Percentiles rank a stretch among this genome's conserved stretches.
Evolutionary conservation across 2,888 invertebrate genomes (phyloP).

Genomic region (Trissonchulus latispiculum): DNA sequence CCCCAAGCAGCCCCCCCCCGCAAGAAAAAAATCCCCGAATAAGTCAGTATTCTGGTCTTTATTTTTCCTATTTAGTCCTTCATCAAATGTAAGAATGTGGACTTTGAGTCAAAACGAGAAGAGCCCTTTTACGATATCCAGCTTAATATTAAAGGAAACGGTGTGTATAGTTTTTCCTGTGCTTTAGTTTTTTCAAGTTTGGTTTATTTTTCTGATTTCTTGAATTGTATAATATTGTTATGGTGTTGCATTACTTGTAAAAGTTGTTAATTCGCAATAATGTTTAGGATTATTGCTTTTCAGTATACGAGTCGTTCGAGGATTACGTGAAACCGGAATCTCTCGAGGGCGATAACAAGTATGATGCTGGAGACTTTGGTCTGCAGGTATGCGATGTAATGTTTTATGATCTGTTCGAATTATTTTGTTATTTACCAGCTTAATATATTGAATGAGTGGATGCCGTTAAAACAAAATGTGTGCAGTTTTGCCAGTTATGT

Average conservation of each 20-base stretch:
- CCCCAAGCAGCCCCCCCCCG: too few species aligned
- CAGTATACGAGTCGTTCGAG: conserved; percentile 84
- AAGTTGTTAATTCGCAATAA: too few species aligned
- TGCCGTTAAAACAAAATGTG: too few species aligned
- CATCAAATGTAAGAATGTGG: conserved; percentile 93
- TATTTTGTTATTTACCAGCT: conserved; percentile 2
- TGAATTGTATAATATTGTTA: conserved; percentile 5
- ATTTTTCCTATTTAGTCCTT: conserved; percentile 75
- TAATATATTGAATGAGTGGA: neutral
- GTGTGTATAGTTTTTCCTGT: too few species aligned
- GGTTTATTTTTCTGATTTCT: conserved; percentile 11
- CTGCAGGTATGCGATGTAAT: conserved; percentile 54
- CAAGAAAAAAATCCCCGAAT: too few species aligned
- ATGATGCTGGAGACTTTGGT: conserved; percentile 94
- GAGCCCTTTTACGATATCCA: conserved; percentile 99
- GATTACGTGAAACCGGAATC: conserved; percentile 90
- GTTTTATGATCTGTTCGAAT: neutral
- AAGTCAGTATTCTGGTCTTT: too few species aligned
- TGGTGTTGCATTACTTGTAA: neutral
- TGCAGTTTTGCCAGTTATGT: too few species aligned
- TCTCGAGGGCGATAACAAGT: conserved; percentile 94
- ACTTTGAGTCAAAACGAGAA: conserved; percentile 82
- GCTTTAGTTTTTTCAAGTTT: too few species aligned
- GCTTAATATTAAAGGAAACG: conserved; percentile 94
- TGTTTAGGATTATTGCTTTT: neutral